Evolutionary conservation across 2,113 vertebrate genomes (phyloP).

Genomic region (Trochalopteron elliotii): DNA sequence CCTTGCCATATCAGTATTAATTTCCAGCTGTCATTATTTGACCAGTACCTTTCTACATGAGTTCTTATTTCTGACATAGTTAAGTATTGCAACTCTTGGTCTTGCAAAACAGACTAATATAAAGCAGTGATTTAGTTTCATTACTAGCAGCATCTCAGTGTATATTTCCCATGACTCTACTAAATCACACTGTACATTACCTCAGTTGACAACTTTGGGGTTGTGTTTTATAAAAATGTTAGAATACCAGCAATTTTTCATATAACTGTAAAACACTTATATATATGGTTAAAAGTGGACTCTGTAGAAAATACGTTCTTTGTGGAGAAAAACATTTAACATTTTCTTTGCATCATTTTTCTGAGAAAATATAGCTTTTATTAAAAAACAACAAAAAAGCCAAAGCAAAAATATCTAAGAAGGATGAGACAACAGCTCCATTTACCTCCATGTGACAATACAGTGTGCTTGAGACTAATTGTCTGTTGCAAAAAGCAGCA

Average conservation of each 20-base stretch:
- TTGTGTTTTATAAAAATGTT: conserved; percentile 42
- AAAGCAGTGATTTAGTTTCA: conserved; percentile 45
- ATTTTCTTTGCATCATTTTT: background rate
- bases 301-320: background rate
- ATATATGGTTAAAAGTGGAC: background rate
- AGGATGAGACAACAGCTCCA: background rate
- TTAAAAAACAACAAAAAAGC: background rate
- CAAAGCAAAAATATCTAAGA: background rate
- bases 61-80: background rate
- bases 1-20: background rate
- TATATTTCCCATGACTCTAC: conserved; percentile 25
- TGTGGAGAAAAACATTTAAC: background rate
- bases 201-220: background rate
- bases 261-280: background rate
- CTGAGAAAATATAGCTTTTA: background rate
- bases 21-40: background rate
- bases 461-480: background rate
- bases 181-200: background rate
- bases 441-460: background rate
- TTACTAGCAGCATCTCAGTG: background rate
- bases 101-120: background rate
- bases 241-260: conserved; percentile 16
- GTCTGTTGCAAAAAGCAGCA: background rate
- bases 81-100: background rate
- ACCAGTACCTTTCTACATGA: background rate